Evolutionary conservation across 2,113 vertebrate species (phyloP).

Genomic region (Anarhynchus alexandrinus): DNA sequence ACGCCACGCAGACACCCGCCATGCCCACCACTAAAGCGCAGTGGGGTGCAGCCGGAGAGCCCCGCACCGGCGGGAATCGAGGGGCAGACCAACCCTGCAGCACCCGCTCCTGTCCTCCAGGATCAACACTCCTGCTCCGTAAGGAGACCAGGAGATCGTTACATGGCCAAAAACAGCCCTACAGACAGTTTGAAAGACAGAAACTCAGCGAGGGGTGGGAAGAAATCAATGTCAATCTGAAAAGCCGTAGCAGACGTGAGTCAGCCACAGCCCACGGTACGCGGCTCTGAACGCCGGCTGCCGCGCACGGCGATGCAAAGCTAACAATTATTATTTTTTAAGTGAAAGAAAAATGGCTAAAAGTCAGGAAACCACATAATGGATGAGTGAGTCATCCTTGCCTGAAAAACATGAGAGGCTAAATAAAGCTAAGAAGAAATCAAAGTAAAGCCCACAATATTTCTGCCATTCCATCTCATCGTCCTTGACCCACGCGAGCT

Average conservation of each 20-base stretch:
- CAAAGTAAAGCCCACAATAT: background rate
- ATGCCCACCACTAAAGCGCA: background rate
- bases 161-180: background rate
- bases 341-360: conserved; percentile 7
- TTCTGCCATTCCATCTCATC: background rate
- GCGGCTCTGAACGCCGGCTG: background rate
- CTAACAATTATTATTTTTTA: background rate
- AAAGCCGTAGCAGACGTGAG: background rate
- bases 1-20: accelerated
- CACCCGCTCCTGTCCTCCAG: background rate
- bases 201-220: background rate
- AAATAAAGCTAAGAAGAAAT: conserved; percentile 29
- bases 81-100: background rate
- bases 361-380: conserved; percentile 48
- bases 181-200: accelerated
- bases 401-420: background rate
- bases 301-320: background rate
- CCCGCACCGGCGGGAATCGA: background rate
- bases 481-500: accelerated
- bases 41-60: background rate
- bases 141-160: no score
- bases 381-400: conserved; percentile 61
- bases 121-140: background rate
- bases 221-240: background rate
- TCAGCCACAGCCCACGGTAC: background rate